Evolutionary conservation across 2,888 invertebrate genomes (phyloP), one percentile per base, ranked within the genome.

Genomic region (Pediacus dermestoides): DNA sequence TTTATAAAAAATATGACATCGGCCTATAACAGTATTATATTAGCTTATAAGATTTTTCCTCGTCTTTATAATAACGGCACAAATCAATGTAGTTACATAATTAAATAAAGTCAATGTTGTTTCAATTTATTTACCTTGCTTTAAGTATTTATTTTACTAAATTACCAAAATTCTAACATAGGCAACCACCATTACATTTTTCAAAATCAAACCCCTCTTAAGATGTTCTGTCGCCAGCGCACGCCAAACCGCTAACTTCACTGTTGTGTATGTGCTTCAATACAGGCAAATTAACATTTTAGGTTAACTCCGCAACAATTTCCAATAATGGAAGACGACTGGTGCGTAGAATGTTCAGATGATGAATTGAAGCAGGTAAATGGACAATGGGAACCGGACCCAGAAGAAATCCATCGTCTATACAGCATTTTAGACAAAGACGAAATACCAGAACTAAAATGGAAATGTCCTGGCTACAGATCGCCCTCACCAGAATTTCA

Each of bases 401-500:
- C 85, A 0, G 78, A 80, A 30, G 86, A 86, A 56, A 71, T 89
- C 33, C 77, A 86, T 44, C 73, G 74, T 15, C 72, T 88, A 32
- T 89, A 88, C 59, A 77, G 80, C 43, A 73, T 76, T 46, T 69
- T 91, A 4, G 85, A 86, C 45, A 80, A 78, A 53, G 81, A 77
- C 25, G 80, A 77, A 18, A 75, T 80, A 14, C 70, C 86, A 12
- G 77, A 80, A 40, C 63, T 90, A 1, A 81, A 84, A 49, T 90
- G 89, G 89, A 83, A 83, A 60, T 85, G 85, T 58, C 86, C 85
- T 1, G 90, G 89, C 18, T 76, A 88, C 45, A 72, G 86, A 37
- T 76, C 82, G 2, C 85, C 85, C 2, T 85, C 87, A 0, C 86
- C 88, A 0, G 73, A 80, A 13, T 72, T 58, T 8, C 52, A 57